Evolutionary conservation across 2,888 invertebrate genomes (phyloP).

Genomic region (Enchytraeus crypticus): DNA sequence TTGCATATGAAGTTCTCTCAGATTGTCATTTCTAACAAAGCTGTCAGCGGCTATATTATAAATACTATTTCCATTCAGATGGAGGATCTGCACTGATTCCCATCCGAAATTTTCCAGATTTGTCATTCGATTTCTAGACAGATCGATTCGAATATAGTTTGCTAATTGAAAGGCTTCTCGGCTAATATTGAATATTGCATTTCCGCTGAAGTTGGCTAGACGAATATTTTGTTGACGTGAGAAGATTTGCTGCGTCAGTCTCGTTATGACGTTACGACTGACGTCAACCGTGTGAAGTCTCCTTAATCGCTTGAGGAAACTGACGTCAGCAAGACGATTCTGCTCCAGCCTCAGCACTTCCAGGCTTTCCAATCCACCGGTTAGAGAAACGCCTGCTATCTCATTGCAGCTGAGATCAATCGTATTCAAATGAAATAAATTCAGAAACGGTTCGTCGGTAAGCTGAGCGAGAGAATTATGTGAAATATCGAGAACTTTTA

Average conservation of each 20-base stretch:
- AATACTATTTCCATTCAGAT: constrained; percentile 34
- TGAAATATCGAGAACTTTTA: constrained; percentile 29
- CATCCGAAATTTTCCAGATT: constrained; percentile 34
- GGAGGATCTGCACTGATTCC: constrained; percentile 27
- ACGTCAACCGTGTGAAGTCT: constrained; percentile 28
- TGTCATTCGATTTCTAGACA: constrained; percentile 35
- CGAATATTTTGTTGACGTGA: constrained; percentile 25
- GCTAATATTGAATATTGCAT: constrained; percentile 32
- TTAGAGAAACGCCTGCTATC: constrained; percentile 15
- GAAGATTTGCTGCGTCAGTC: constrained; percentile 31
- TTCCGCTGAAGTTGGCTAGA: constrained; percentile 34
- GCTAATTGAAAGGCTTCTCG: constrained; percentile 34
- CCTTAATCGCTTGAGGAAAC: constrained; percentile 17
- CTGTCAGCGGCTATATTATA: constrained; percentile 13
- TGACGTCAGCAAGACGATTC: constrained; percentile 22
- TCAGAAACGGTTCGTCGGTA: constrained; percentile 15
- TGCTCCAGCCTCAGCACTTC: constrained; percentile 14
- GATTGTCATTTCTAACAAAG: constrained; percentile 5
- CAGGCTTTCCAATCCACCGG: constrained; percentile 23
- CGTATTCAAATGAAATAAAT: constrained; percentile 14
- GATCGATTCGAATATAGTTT: constrained; percentile 33
- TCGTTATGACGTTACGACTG: constrained; percentile 23
- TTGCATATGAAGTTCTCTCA: constrained; percentile 28
- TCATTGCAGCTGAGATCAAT: constrained; percentile 23
- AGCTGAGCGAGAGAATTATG: constrained; percentile 31